Evolutionary conservation across 2,113 vertebrate genomes (phyloP), one percentile per base, ranked within the genome.

Genomic region (Melanotaenia duboulayi): DNA sequence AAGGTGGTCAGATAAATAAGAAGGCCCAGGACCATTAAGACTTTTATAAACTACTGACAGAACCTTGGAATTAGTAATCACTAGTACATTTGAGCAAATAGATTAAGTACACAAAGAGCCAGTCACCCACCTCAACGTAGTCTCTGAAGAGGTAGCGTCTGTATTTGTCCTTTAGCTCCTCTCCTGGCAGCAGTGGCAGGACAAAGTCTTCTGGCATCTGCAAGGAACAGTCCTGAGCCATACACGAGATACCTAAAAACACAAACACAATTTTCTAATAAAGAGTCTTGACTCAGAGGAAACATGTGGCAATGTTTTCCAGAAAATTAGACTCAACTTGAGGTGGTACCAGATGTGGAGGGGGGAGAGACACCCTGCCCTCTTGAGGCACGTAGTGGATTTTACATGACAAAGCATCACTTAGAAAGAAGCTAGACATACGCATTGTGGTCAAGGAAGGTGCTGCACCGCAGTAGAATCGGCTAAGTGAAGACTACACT

Each of bases 61-160:
- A n/a, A n/a, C n/a, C n/a, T n/a, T n/a, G n/a, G n/a, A n/a, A n/a
- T n/a, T n/a, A n/a, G n/a, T n/a, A n/a, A n/a, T n/a, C n/a, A n/a
- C n/a, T n/a, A n/a, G n/a, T n/a, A n/a, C 11, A 60, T 63, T 20
- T 55, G 54, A 74, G 42, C 25, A 73, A 71, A 67, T 39, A 63
- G 14, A 14, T 22, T 39, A 12, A 24, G 52, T 48, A 49, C 12
- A 62, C 17, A 54, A 16, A 44, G 50, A 65, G 57, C 39, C 54
- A 50, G 58, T 51, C n/a, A 81, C 83, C 57, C 65, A 87, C 98
- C 96, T 99, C 98, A 40, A 99, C 96, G 39, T 99, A 99, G 89
- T 99, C 98, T 94, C 98, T 98, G 96, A 99, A 99, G 96, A 99
- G 97, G 96, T 99, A 99, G 96, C 97, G 97, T 94, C 96, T 97